These are phyloP conservation scores for Theonella swinhoei DNA, from an alignment of 37 sponge, comb jelly and placozoan genomes.

Conservation along the genomic window DNA sequence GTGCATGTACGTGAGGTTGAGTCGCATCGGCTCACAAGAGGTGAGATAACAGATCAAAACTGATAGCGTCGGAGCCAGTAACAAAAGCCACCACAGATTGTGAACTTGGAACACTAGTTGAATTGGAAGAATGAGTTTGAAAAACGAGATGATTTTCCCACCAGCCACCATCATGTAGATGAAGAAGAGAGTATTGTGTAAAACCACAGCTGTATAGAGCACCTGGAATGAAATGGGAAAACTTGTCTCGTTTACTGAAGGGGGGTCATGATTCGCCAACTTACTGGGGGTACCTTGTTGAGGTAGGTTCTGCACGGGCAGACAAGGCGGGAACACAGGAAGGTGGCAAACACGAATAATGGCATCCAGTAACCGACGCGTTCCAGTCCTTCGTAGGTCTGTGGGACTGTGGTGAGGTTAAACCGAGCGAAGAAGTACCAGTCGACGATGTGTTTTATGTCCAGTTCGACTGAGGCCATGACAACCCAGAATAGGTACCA, in stretches of 20 bases:
- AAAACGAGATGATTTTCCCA: conserved; percentile 17
- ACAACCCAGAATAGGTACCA: conserved; percentile 52
- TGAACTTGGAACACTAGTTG: conserved; percentile 1
- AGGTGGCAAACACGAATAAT: neutral
- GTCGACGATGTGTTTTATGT: conserved; percentile 31
- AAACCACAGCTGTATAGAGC: neutral
- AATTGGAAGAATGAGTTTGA: conserved; percentile 26
- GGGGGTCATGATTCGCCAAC: neutral
- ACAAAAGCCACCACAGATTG: neutral
- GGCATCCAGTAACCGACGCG: neutral
- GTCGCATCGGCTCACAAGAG: neutral
- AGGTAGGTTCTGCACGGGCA: neutral
- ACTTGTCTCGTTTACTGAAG: neutral
- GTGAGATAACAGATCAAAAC: neutral
- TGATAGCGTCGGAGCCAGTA: neutral
- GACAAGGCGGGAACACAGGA: neutral
- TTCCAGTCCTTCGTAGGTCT: neutral
- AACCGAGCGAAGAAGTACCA: conserved; percentile 18
- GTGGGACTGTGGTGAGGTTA: neutral
- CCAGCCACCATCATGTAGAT: conserved; percentile 34
- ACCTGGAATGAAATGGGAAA: conserved; percentile 8
- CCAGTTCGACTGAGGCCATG: conserved; percentile 41
- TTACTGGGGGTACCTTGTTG: neutral
- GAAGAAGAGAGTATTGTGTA: conserved; percentile 37
- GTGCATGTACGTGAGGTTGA: neutral